Evolutionary conservation across 2,888 invertebrate species (phyloP).

Genomic region (Bellardia bayeri): DNA sequence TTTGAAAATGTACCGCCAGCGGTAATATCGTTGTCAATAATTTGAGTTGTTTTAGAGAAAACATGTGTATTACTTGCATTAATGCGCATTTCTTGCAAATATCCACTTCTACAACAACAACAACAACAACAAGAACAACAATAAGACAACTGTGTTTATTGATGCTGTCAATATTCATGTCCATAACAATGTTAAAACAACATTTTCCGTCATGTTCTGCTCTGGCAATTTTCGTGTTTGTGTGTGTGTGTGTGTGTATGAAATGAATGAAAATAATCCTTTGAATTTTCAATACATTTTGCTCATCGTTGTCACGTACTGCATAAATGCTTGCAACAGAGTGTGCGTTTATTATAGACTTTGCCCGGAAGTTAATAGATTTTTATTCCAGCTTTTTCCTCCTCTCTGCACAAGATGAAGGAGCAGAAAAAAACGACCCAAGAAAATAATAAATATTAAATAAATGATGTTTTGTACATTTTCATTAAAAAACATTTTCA

Average conservation of each 20-base stretch:
- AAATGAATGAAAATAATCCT: constrained; percentile 52
- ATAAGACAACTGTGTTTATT: constrained; percentile 54
- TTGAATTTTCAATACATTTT: constrained; percentile 61
- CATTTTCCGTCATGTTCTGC: constrained; percentile 45
- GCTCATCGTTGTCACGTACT: constrained; percentile 75
- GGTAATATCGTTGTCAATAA: constrained; percentile 71
- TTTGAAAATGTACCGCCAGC: constrained; percentile 56
- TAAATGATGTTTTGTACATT: constrained; percentile 73
- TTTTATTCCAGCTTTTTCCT: constrained; percentile 55
- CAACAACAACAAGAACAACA: constrained; percentile 12
- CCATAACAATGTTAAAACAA: constrained; percentile 63
- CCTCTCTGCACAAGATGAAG: not conserved
- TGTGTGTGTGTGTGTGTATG: not conserved
- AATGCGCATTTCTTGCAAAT: constrained; percentile 38
- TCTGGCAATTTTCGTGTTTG: constrained; percentile 15
- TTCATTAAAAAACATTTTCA: constrained; percentile 74
- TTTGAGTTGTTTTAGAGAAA: constrained; percentile 63
- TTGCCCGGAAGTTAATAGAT: constrained; percentile 77
- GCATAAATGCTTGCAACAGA: constrained; percentile 73
- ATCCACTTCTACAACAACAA: not conserved
- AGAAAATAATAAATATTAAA: constrained; percentile 73
- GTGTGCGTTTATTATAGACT: constrained; percentile 37
- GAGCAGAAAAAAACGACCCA: constrained; percentile 11
- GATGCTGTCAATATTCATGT: constrained; percentile 72
- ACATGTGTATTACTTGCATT: constrained; percentile 65